Conservation (phyloP, 2,113 vertebrate species). For the Sapayoa aenigma region DNA sequence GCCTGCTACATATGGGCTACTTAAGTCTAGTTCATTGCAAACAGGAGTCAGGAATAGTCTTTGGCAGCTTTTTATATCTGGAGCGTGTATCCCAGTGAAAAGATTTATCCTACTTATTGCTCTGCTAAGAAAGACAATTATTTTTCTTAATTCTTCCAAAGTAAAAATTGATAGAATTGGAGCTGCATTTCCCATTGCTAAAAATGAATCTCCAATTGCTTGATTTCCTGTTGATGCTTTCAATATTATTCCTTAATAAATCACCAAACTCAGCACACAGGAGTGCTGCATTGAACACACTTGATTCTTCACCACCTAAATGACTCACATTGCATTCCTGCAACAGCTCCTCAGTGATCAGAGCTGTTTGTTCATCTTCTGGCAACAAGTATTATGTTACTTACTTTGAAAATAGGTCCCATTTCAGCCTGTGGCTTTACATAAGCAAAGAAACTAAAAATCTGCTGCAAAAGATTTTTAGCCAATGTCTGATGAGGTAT, state of each 20-base stretch:
- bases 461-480: background rate
- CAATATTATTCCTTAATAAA: background rate
- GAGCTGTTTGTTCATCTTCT: conserved; percentile 36
- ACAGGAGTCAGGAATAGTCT: background rate
- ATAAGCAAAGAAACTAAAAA: conserved; percentile 4
- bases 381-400: background rate
- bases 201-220: background rate
- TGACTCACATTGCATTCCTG: background rate
- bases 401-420: conserved; percentile 30
- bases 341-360: background rate
- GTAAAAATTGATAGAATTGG: background rate
- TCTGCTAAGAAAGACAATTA: background rate
- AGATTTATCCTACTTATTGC: background rate
- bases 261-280: background rate
- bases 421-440: conserved; percentile 34
- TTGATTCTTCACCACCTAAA: background rate
- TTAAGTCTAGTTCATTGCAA: background rate
- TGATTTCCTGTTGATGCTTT: background rate
- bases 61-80: background rate
- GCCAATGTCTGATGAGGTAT: background rate
- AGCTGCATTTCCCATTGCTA: background rate
- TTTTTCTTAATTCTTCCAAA: background rate
- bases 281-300: background rate
- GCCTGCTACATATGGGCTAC: background rate
- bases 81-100: background rate